Evolutionary conservation across 2,797 vertebrate species (phyloP).

Genomic region (Bradypus variegatus): DNA sequence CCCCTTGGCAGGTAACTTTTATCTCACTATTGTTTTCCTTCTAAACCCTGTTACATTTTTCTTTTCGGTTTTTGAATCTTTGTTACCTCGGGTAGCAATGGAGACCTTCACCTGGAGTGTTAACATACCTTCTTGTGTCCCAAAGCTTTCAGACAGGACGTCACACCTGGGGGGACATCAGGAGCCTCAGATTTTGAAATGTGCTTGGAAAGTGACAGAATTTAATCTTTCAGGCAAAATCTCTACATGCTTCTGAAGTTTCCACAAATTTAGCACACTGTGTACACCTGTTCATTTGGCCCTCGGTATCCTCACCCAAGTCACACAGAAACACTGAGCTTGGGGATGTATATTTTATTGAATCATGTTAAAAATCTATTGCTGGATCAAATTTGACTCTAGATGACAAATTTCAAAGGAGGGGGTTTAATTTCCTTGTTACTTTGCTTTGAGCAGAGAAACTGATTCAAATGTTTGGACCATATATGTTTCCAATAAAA

Average conservation of each 20-base stretch:
- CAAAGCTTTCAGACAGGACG: background rate
- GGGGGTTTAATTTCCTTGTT: background rate
- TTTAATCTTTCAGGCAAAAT: background rate
- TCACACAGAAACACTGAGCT: background rate
- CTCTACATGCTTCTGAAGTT: background rate
- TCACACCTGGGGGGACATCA: background rate
- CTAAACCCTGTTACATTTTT: background rate
- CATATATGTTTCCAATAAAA: background rate
- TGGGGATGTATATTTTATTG: background rate
- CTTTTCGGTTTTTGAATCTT: background rate
- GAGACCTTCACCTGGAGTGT: background rate
- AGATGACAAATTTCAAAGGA: conserved; percentile 6
- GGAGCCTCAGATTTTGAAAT: background rate
- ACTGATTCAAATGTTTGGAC: background rate
- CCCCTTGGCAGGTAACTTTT: background rate
- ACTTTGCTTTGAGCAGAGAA: background rate
- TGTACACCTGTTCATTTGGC: background rate
- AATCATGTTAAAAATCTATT: background rate
- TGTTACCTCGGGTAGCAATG: background rate
- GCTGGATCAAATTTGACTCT: background rate
- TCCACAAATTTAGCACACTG: background rate
- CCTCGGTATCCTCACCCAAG: background rate
- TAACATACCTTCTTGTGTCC: background rate
- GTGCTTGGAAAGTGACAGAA: background rate
- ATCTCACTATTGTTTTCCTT: background rate